Evolutionary conservation across 92 coral and sea anemone species (phyloP).

Genomic region (Metridium senile): DNA sequence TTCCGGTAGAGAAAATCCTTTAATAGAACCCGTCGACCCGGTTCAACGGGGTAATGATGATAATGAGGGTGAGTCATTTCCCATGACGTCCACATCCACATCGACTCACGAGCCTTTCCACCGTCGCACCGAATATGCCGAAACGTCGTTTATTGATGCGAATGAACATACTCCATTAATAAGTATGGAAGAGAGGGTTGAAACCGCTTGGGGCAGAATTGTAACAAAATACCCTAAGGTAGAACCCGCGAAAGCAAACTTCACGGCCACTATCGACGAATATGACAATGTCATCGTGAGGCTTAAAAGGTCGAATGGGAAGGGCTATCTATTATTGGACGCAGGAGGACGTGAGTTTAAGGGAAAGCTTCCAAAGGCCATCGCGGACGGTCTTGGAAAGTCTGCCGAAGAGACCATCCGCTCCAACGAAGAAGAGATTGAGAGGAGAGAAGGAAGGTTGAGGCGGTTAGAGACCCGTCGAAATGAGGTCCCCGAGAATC

Average conservation of each 20-base stretch:
- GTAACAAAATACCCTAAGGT: constrained; percentile 14
- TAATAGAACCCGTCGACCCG: too few relatives aligned
- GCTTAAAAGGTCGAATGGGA: constrained; percentile 28
- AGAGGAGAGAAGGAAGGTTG: constrained; percentile 14
- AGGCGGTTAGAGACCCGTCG: too few relatives aligned
- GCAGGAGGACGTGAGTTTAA: constrained; percentile 29
- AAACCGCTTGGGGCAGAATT: constrained; percentile 39
- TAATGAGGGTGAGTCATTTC: too few relatives aligned
- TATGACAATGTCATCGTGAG: constrained; percentile 16
- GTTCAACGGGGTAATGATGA: too few relatives aligned
- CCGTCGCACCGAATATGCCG: constrained; percentile 26
- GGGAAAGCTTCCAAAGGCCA: constrained; percentile 22
- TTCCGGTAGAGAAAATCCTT: too few relatives aligned
- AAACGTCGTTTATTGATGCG: constrained; percentile 31
- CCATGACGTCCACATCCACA: too few relatives aligned
- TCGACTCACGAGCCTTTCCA: constrained; percentile 28
- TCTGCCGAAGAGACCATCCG: constrained; percentile 40
- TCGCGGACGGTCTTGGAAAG: constrained; percentile 32
- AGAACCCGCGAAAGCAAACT: constrained; percentile 28
- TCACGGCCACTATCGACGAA: constrained; percentile 32
- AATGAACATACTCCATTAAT: too few relatives aligned
- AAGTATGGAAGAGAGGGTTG: too few relatives aligned
- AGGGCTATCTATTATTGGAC: constrained; percentile 17
- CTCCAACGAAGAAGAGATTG: constrained; percentile 24
- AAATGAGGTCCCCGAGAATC: too few relatives aligned